phyloP scores from a whole-genome alignment of 2,113 vertebrate species.

The Fulmarus glacialis region DNA sequence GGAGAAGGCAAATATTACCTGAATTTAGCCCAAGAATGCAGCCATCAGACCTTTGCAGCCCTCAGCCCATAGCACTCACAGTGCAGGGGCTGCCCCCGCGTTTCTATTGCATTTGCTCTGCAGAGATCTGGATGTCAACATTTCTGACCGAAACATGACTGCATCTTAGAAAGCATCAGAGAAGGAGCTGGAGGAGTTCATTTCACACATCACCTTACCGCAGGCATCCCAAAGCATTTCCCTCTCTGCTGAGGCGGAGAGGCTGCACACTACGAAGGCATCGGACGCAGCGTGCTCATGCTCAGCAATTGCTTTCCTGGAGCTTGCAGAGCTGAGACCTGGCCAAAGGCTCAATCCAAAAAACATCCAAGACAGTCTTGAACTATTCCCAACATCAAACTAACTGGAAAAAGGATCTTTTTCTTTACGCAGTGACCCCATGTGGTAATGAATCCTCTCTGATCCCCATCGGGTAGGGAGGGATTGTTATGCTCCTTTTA shows the following conservation, averaged over 20 bases:
- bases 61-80: not conserved
- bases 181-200: not conserved
- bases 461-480: fast-evolving
- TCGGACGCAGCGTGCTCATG: fast-evolving
- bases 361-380: fast-evolving
- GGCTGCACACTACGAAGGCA: not conserved
- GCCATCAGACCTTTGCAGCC: not conserved
- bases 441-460: not conserved
- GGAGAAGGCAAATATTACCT: not conserved
- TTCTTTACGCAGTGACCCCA: not conserved
- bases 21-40: not conserved
- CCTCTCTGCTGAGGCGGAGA: not conserved
- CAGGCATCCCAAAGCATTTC: not conserved
- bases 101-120: not conserved
- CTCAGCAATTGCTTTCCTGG: not conserved
- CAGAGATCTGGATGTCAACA: not conserved
- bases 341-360: not conserved
- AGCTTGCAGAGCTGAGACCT: not conserved
- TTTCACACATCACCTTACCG: not conserved
- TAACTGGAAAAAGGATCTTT: not conserved
- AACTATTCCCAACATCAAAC: not conserved
- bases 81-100: not conserved
- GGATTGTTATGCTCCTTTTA: not conserved
- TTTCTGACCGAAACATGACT: fast-evolving
- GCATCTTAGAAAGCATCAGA: not conserved